Evolutionary conservation across 2,797 vertebrate genomes (phyloP).

Genomic region (Mallotus villosus): DNA sequence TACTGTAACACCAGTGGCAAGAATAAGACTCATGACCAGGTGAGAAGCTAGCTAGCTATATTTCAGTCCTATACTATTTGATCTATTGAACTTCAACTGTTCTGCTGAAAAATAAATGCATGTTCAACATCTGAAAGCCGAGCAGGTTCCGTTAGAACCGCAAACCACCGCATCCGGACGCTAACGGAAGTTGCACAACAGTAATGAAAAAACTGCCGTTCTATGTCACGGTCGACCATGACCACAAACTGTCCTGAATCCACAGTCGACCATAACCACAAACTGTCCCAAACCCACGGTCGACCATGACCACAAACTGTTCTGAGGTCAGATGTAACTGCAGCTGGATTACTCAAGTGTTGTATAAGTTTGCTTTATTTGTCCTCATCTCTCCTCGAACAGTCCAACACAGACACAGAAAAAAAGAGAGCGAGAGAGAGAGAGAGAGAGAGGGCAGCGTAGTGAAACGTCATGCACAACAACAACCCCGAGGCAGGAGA

Average conservation of each 20-base stretch:
- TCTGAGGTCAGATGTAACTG: slow-evolving; percentile 59
- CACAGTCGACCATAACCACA: slow-evolving; percentile 64
- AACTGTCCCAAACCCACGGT: slow-evolving; percentile 64
- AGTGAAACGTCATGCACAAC: no score
- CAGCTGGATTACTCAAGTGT: slow-evolving; percentile 54
- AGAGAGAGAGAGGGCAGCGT: no score
- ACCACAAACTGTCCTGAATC: slow-evolving; percentile 69
- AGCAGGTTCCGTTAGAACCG: slow-evolving; percentile 60
- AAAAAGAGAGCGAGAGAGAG: no score
- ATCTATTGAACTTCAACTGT: no score
- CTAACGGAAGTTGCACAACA: slow-evolving; percentile 73
- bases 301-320: slow-evolving; percentile 70
- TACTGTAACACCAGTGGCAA: no score
- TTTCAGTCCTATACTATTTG: no score
- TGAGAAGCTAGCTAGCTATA: no score
- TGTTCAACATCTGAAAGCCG: slow-evolving; percentile 40
- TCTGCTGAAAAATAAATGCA: no score
- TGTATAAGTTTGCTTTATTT: background rate
- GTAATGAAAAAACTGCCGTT: slow-evolving; percentile 57
- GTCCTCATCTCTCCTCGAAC: no score
- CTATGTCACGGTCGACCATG: slow-evolving; percentile 36
- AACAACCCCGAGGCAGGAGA: no score
- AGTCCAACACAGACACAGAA: no score
- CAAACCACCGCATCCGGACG: slow-evolving; percentile 57
- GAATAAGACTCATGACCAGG: no score